These are phyloP conservation scores for Oryzaephilus surinamensis DNA, from an alignment of 1,140 invertebrate species.

Conservation along the genomic window DNA sequence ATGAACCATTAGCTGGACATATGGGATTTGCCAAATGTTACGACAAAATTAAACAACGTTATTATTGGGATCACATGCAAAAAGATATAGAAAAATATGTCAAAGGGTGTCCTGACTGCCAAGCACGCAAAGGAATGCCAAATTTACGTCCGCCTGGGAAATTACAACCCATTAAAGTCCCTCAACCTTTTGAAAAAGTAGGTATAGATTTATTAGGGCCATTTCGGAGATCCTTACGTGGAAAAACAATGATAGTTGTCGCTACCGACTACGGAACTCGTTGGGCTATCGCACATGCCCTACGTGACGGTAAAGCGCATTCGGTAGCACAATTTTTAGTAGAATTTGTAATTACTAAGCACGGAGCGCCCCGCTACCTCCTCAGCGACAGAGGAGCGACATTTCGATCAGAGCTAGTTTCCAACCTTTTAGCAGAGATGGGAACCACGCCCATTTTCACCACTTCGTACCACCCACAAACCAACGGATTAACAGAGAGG, in stretches of 20 bases:
- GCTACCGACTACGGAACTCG: slow-evolving; percentile 23
- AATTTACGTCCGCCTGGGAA: not conserved
- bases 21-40: slow-evolving; percentile 13
- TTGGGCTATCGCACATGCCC: slow-evolving; percentile 19
- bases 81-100: slow-evolving; percentile 22
- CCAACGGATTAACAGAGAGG: slow-evolving; percentile 27
- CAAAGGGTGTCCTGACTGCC: slow-evolving; percentile 20
- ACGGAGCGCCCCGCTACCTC: slow-evolving; percentile 16
- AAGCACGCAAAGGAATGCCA: slow-evolving; percentile 9
- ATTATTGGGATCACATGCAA: slow-evolving; percentile 15
- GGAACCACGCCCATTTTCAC: slow-evolving; percentile 18
- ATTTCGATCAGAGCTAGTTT: slow-evolving; percentile 20
- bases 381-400: slow-evolving; percentile 17
- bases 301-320: slow-evolving; percentile 13
- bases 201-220: slow-evolving; percentile 22
- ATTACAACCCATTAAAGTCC: slow-evolving; percentile 9
- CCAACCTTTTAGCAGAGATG: slow-evolving; percentile 14
- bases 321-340: slow-evolving; percentile 21
- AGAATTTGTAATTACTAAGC: slow-evolving; percentile 18
- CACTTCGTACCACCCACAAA: slow-evolving; percentile 28
- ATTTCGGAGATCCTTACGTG: slow-evolving; percentile 12
- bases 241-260: slow-evolving; percentile 20
- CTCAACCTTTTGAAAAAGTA: slow-evolving; percentile 17
- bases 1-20: slow-evolving; percentile 4
- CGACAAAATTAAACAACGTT: slow-evolving; percentile 15